Base-by-base conservation (phyloP, 2,113 vertebrate species). In the Nerophis ophidion region DNA sequence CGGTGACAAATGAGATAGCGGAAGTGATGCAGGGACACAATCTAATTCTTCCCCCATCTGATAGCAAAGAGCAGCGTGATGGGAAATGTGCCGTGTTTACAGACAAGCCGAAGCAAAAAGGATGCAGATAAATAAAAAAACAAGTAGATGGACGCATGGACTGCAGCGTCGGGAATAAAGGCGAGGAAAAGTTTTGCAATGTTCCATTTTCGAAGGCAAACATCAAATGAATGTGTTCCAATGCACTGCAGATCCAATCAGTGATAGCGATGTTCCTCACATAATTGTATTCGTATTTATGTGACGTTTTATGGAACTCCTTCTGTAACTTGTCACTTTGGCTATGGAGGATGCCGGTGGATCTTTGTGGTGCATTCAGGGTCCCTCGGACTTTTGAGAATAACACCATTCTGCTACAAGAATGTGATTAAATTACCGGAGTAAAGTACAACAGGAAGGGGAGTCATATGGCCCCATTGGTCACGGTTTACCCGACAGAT, bases 1-100 rank as follows among this genome's bases (percentile, higher is more conserved):
- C 65, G 74, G 77, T 78, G 82, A 87, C 86, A 83, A 82, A 88
- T 83, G 79, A 83, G 86, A 86, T 84, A 72, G 58, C 44, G 49
- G 72, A 74, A 40, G 38, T 40, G 38, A 44, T 44, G 70, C 65
- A 16, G 69, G 70, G 63, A 84, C 63, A 83, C 74, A 83, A 85
- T 81, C 81, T 72, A 81, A 84, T 82, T 83, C 74, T 74, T 70
- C 69, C 72, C 67, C 66, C 57, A 66, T 77, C 70, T 71, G 79
- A 86, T 76, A 67, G 80, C 55, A 65, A 65, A 65, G 69, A 71
- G 62, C 14, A 55, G 46, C 59, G 33, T 61, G 60, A 72, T 44
- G 60, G 71, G 60, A 72, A 63, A 64, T 58, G 58, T 56, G 8
- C 55, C 54, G 48, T 60, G 61, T 62, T 44, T 17, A 64, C 14